These are phyloP conservation scores for Nymphalis c-album DNA, from an alignment of 2,888 invertebrate species.

Conservation along the genomic window DNA sequence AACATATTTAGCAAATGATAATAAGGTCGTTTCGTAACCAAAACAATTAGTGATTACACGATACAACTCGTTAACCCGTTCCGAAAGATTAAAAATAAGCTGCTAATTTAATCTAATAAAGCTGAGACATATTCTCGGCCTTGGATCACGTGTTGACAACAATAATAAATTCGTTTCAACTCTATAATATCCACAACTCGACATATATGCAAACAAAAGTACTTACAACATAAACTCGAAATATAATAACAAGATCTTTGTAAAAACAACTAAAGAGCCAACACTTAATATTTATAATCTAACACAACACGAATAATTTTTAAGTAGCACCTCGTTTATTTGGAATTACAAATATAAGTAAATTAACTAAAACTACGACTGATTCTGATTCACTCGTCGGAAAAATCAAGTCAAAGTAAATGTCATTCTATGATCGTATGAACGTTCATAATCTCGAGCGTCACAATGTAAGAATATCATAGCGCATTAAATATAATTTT, in stretches of 20 bases:
- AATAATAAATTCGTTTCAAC: slow-evolving; percentile 55
- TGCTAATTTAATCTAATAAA: slow-evolving; percentile 45
- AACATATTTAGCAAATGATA: slow-evolving; percentile 48
- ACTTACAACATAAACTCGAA: slow-evolving; percentile 26
- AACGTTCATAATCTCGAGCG: background rate
- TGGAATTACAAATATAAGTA: slow-evolving; percentile 44
- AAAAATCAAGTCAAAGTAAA: slow-evolving; percentile 35
- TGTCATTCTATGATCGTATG: slow-evolving; percentile 1
- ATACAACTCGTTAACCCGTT: slow-evolving; percentile 31
- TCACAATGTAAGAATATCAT: background rate
- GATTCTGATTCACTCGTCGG: slow-evolving; percentile 61
- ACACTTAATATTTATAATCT: slow-evolving; percentile 17
- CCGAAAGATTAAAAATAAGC: slow-evolving; percentile 40
- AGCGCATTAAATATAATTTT: background rate
- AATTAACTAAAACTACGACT: slow-evolving; percentile 59
- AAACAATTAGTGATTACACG: slow-evolving; percentile 45
- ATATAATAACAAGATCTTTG: slow-evolving; percentile 5
- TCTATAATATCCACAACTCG: slow-evolving; percentile 38
- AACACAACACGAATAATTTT: slow-evolving; percentile 34
- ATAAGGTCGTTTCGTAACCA: slow-evolving; percentile 53
- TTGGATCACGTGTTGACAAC: slow-evolving; percentile 64
- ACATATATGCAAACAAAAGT: slow-evolving; percentile 42
- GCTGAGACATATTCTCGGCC: slow-evolving; percentile 49
- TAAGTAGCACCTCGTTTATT: slow-evolving; percentile 44
- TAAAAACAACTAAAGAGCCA: slow-evolving; percentile 17